Base-by-base conservation (phyloP, 2,113 vertebrate genomes). In the Synodontis membranacea region DNA sequence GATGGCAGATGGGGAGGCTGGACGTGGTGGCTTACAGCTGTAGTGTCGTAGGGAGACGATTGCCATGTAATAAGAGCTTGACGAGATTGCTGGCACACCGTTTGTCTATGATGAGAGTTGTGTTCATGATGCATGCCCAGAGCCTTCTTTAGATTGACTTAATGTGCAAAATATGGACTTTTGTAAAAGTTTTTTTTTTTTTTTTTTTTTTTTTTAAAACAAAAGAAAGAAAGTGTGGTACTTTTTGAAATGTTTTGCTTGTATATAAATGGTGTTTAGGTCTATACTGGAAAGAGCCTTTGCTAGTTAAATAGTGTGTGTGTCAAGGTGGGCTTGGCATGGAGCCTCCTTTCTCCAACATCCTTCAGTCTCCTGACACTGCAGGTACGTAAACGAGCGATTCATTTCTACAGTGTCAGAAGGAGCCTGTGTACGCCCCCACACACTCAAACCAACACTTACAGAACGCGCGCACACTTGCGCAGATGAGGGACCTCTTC, bases 1-100 rank as follows among this genome's bases (percentile, higher is more conserved):
- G 94, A 93, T 96, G 96, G 96, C 96, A 97, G 96, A 96, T 97
- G 96, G 96, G 70, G 95, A 96, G 95, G 96, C 95, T 94, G 96
- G 95, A 91, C 95, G 9, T 1, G 93, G 91, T 93, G 93, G 94
- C 94, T 93, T 86, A 94, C 96, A 95, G 95, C 95, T 97, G 96
- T 80, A 64, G 93, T 93, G 84, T 34, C 70, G 34, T 48, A 74
- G 50, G 54, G 37, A 62, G 58, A 79, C 1, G 8, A 64, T 82
- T 25, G 48, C 12, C n/a, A 42, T 39, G 50, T 80, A 56, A 80
- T 34, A 21, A 37, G 19, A 37, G n/a, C 42, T 74, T 28, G 37
- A 28, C 2, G 23, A 14, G 12, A 50, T 50, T 15, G 12, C 72
- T 48, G 72, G 42, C 72, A 48, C 72, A n/a, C 23, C 10, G 42